phyloP scores from a whole-genome alignment of 1,140 invertebrate genomes.

The Camponotus pennsylvanicus region DNA sequence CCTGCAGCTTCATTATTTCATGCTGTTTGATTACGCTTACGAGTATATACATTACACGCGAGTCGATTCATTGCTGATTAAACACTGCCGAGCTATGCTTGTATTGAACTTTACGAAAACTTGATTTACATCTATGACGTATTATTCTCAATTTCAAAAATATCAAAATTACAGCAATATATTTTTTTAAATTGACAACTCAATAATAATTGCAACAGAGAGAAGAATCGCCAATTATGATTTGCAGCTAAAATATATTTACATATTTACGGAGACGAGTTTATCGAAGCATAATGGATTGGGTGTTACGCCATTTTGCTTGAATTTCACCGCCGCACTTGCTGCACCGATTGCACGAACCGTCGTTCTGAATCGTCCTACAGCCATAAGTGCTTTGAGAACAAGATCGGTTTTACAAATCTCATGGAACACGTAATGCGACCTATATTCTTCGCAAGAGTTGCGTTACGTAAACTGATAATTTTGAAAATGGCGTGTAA shows the following conservation, averaged over 20 bases:
- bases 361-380: slow-evolving; percentile 35
- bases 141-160: slow-evolving; percentile 49
- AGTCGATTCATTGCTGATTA: slow-evolving; percentile 54
- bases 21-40: slow-evolving; percentile 31
- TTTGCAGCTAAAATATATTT: background rate
- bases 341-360: slow-evolving; percentile 26
- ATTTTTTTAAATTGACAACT: slow-evolving; percentile 22
- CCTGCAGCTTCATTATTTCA: slow-evolving; percentile 44
- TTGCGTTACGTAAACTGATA: background rate
- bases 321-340: background rate
- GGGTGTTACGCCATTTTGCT: background rate
- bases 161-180: slow-evolving; percentile 48
- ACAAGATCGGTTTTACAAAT: slow-evolving; percentile 24
- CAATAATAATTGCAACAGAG: background rate
- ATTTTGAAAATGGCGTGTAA: slow-evolving; percentile 36
- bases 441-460: slow-evolving; percentile 40
- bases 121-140: slow-evolving; percentile 16
- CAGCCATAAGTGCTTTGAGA: slow-evolving; percentile 31
- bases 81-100: slow-evolving; percentile 68
- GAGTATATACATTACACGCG: slow-evolving; percentile 12
- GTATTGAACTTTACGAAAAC: slow-evolving; percentile 12
- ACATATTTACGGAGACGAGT: background rate
- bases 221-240: background rate
- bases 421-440: slow-evolving; percentile 35
- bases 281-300: slow-evolving; percentile 10